phyloP scores from a whole-genome alignment of 2,888 invertebrate species.

The Noctua fimbriata region DNA sequence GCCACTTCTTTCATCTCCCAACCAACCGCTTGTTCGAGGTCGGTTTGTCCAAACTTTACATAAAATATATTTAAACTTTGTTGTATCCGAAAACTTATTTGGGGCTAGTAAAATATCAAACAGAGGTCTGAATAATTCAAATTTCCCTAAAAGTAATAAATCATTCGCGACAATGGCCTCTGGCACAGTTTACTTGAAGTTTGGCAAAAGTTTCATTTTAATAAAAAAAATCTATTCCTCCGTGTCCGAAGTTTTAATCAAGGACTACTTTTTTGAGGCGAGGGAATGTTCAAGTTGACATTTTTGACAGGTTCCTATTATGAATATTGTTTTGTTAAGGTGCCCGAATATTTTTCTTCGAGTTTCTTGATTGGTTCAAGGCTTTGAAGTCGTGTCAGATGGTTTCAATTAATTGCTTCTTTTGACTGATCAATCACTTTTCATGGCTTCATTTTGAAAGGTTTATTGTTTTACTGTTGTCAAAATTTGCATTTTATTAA shows the following conservation, averaged over 20 bases:
- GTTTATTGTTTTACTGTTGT: neutral
- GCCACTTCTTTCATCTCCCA: conserved; percentile 9
- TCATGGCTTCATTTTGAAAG: neutral
- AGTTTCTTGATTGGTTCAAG: neutral
- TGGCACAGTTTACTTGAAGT: conserved; percentile 54
- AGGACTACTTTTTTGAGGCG: conserved; percentile 22
- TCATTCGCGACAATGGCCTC: conserved; percentile 68
- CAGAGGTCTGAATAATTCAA: conserved; percentile 48
- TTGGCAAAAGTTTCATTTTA: conserved; percentile 59
- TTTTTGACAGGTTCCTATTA: conserved; percentile 42
- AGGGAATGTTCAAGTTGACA: conserved; percentile 29
- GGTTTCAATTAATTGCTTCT: neutral
- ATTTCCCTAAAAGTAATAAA: conserved; percentile 67
- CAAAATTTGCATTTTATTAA: neutral
- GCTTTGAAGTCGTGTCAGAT: neutral
- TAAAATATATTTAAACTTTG: conserved; percentile 46
- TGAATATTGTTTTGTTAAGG: conserved; percentile 10
- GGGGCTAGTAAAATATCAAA: conserved; percentile 52
- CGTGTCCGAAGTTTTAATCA: conserved; percentile 44
- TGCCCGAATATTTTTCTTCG: neutral
- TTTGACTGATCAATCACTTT: neutral
- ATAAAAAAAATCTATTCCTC: conserved; percentile 55
- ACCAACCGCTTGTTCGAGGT: neutral
- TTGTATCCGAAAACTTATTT: conserved; percentile 46
- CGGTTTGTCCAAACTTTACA: conserved; percentile 32